Base-by-base conservation (phyloP, 1,140 invertebrate genomes). In the Bombus turneri region DNA sequence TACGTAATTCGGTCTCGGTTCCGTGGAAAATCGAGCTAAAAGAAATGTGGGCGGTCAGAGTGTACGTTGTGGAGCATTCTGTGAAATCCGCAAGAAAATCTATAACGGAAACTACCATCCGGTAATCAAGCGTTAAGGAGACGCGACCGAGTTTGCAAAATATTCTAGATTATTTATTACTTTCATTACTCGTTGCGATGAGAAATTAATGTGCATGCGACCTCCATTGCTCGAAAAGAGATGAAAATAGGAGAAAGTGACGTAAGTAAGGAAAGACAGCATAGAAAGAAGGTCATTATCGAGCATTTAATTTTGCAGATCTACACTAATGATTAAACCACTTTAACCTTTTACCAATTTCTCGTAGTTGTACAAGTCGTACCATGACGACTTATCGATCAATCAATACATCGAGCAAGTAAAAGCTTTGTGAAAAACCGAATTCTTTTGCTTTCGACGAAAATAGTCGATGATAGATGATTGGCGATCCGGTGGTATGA, bases 381-480 rank as follows among this genome's bases (percentile, higher is more conserved):
- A 53, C 47, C 18, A 4, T 22, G 3, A 22, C 18, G 25, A n/a
- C 59, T n/a, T 43, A 25, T 39, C 39, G 28, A 47, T n/a, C 22
- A 31, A 73, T 47, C 41, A 22, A 47, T 31, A 18, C 2, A 31
- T 15, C n/a, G 73, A 22, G 37, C 15, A 31, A 25, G 28, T 41
- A 31, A 41, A 39, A 77, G 8, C 34, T 28, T 9, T 8, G 18
- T n/a, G 28, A 62, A 77, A 62, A 41, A 15, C 22, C 18, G 5
- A 77, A 62, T 31, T 62, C 15, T 18, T 57, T 59, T 39, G 12
- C 74, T n/a, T 37, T 64, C 37, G 37, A 62, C 28, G 57, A 77
- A 77, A 77, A 77, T 22, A 59, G 9, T 62, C 25, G 37, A 41
- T 64, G 75, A 77, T 62, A 77, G n/a, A 77, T 77, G 37, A 77